phyloP scores from a whole-genome alignment of 2,888 invertebrate species.

The Branchipolynoe longqiensis region DNA sequence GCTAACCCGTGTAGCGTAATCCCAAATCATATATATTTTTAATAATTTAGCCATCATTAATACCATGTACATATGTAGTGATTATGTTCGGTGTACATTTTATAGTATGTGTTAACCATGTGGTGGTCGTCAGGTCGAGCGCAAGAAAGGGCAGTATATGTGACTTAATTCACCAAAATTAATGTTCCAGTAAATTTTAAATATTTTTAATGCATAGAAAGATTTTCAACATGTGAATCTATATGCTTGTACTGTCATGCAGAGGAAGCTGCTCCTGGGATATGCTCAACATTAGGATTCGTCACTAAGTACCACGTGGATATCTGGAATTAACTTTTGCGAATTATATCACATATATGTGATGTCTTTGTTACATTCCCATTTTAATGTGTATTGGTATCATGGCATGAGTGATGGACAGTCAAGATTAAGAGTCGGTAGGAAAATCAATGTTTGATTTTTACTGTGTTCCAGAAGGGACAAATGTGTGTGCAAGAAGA shows the following conservation, averaged over 20 bases:
- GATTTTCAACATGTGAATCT: too few relatives aligned
- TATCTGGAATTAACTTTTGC: too few relatives aligned
- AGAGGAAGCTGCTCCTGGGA: too few relatives aligned
- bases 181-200: too few relatives aligned
- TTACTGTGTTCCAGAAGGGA: not conserved
- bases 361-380: slow-evolving; percentile 17
- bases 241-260: too few relatives aligned
- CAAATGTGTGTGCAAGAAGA: not conserved
- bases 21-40: slow-evolving; percentile 31
- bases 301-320: too few relatives aligned
- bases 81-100: not conserved
- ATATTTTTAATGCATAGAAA: too few relatives aligned
- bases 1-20: not conserved
- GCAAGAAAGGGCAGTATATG: too few relatives aligned
- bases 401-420: not conserved
- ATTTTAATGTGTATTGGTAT: slow-evolving; percentile 16
- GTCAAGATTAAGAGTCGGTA: not conserved
- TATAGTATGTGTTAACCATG: not conserved
- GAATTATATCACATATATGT: too few relatives aligned
- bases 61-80: slow-evolving; percentile 16
- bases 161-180: too few relatives aligned
- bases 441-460: not conserved
- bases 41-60: not conserved
- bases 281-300: too few relatives aligned
- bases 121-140: too few relatives aligned